Conservation (phyloP, 2,888 invertebrate species). For the Phasia obesa region DNA sequence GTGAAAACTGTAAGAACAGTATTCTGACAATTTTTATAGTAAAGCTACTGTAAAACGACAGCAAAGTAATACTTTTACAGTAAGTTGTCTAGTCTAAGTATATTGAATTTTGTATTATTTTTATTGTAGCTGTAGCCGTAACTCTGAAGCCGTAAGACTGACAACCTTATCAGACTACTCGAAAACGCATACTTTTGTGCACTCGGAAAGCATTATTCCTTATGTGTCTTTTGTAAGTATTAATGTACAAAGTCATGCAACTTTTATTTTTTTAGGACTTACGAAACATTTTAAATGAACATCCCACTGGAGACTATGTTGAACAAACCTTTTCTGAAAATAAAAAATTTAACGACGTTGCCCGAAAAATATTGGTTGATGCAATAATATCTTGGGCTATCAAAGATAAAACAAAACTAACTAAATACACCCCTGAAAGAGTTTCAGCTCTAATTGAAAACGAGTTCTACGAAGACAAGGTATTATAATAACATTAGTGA, state of each 20-base stretch:
- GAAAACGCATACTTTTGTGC: neutral
- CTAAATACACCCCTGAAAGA: neutral
- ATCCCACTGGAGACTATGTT: constrained; percentile 15
- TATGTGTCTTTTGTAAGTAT: constrained; percentile 6
- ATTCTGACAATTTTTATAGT: neutral
- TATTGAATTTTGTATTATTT: neutral
- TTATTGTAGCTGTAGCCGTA: neutral
- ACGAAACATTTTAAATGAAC: constrained; percentile 1
- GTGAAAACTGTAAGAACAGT: neutral
- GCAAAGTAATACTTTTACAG: neutral
- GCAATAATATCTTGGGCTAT: constrained; percentile 16
- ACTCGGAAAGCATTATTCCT: neutral
- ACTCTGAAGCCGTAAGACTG: neutral
- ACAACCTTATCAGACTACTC: constrained; percentile 6
- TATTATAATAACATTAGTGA: neutral
- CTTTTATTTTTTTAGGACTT: constrained; percentile 4
- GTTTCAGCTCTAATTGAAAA: constrained; percentile 11
- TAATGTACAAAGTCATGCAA: neutral
- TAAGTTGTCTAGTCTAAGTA: neutral
- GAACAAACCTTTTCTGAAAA: constrained; percentile 3
- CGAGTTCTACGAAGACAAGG: constrained; percentile 20
- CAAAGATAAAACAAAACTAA: constrained; percentile 10
- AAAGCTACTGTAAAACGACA: neutral
- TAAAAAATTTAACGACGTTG: constrained; percentile 7
- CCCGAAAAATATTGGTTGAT: constrained; percentile 20